Evolutionary conservation across 2,797 vertebrate genomes (phyloP).

Genomic region (Schizothorax lantsangensis): DNA sequence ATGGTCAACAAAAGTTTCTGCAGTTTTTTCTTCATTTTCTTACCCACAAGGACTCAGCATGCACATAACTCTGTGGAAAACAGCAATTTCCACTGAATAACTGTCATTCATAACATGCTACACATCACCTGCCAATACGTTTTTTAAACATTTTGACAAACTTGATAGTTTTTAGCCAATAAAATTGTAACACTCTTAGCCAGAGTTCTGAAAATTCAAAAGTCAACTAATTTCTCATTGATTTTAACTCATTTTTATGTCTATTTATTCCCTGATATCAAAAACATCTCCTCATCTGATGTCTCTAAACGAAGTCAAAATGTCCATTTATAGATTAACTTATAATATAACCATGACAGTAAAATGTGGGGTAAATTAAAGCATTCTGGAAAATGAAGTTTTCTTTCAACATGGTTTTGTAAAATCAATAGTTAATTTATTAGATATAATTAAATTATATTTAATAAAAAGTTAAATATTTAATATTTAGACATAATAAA

Average conservation of each 20-base stretch:
- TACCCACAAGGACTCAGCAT: not conserved
- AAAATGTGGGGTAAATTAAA: not conserved
- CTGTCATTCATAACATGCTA: not conserved
- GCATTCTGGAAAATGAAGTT: not conserved
- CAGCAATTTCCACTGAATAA: not conserved
- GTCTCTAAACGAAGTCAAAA: not conserved
- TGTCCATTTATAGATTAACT: not conserved
- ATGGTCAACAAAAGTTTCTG: constrained; percentile 39
- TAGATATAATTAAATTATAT: not conserved
- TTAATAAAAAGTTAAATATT: not conserved
- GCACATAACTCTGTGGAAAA: not conserved
- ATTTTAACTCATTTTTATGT: not conserved
- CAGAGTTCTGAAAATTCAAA: not conserved
- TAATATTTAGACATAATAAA: not conserved
- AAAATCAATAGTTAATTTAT: not conserved
- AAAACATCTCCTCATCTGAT: not conserved
- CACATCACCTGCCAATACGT: not conserved
- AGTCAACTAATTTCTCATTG: not conserved
- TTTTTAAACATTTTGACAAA: not conserved
- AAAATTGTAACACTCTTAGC: not conserved
- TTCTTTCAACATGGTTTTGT: not conserved
- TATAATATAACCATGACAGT: not conserved
- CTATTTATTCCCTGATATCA: not conserved
- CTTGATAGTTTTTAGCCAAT: not conserved
- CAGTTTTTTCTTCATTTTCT: constrained; percentile 12